These are phyloP conservation scores for Morpho deidamia DNA, from an alignment of 2,888 invertebrate genomes.

Conservation along the genomic window DNA sequence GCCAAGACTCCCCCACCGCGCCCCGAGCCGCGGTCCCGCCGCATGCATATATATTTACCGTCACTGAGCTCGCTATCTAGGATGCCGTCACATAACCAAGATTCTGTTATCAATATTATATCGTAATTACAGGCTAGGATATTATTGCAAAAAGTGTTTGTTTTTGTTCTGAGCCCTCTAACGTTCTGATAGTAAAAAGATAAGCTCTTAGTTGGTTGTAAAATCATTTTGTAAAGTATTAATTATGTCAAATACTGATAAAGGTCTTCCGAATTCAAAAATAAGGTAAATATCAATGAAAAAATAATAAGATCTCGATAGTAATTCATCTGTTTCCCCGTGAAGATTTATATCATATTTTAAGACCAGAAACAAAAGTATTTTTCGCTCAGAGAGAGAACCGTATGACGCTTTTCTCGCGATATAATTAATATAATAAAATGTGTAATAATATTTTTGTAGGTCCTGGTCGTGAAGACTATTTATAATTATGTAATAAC, in stretches of 20 bases:
- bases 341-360: too few relatives aligned
- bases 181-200: neutral
- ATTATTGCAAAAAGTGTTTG: constrained; percentile 7
- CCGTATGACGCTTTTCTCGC: too few relatives aligned
- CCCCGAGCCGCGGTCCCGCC: constrained; percentile 1
- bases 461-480: too few relatives aligned
- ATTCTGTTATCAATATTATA: constrained; percentile 5
- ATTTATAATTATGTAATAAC: too few relatives aligned
- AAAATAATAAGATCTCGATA: neutral
- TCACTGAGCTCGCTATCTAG: constrained; percentile 4
- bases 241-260: neutral
- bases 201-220: neutral
- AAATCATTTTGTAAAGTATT: neutral
- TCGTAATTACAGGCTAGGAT: neutral
- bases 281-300: neutral
- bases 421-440: too few relatives aligned
- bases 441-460: too few relatives aligned
- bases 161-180: constrained; percentile 7
- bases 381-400: too few relatives aligned
- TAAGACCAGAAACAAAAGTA: too few relatives aligned
- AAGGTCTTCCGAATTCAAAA: neutral
- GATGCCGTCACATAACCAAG: constrained; percentile 9
- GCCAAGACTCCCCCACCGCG: constrained; percentile 11
- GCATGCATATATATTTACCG: constrained; percentile 1
- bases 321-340: too few relatives aligned